Conservation (phyloP, 2,113 vertebrate genomes). For the Gallinago undulata region DNA sequence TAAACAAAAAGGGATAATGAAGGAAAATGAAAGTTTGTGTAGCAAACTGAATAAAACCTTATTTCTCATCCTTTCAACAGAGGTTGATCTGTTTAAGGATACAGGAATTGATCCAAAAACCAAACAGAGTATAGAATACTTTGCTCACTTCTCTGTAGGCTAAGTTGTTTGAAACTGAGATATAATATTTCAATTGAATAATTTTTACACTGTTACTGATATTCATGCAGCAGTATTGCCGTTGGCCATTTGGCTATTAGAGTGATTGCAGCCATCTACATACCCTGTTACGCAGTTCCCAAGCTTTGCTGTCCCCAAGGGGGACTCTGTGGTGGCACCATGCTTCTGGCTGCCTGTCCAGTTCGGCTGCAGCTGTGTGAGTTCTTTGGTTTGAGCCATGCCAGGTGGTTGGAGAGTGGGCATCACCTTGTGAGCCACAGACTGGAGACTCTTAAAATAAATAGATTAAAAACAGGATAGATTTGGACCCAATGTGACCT, state of each 20-base stretch:
- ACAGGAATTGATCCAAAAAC: neutral
- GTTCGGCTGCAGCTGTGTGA: neutral
- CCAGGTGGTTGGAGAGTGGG: too few relatives aligned
- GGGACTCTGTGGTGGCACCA: neutral
- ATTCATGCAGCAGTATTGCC: neutral
- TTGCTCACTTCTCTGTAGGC: neutral
- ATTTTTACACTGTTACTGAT: neutral
- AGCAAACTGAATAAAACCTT: neutral
- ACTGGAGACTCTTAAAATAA: neutral
- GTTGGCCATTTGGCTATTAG: neutral
- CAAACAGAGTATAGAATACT: neutral
- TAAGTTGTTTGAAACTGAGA: neutral
- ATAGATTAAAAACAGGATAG: neutral
- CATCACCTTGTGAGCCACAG: neutral
- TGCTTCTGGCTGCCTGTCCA: neutral
- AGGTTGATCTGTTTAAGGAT: neutral
- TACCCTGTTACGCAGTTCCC: accelerated
- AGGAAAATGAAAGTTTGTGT: neutral
- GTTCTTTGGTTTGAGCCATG: neutral
- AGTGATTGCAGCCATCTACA: neutral
- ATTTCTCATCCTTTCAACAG: neutral
- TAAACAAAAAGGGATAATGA: neutral
- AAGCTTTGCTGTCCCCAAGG: neutral
- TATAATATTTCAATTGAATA: neutral
- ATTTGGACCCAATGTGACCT: neutral